Evolutionary conservation across 2,888 invertebrate genomes (phyloP).

Genomic region (Platycheirus rosarum): DNA sequence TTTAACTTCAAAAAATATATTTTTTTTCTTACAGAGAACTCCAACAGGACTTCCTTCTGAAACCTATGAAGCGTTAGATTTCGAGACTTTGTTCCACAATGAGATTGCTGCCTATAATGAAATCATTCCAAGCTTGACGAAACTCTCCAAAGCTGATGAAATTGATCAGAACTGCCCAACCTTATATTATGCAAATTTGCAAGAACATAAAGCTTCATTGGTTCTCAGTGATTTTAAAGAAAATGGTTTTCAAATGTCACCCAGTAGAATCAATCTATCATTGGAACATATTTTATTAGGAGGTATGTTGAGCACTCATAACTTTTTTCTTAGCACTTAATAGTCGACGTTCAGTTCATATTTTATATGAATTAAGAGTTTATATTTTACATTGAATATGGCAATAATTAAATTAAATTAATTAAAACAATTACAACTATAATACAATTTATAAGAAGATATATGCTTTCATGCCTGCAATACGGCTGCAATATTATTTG

Average conservation of each 20-base stretch:
- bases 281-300: constrained; percentile 80
- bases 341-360: no score
- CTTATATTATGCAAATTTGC: constrained; percentile 78
- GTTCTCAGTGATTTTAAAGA: constrained; percentile 79
- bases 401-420: no score
- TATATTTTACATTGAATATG: no score
- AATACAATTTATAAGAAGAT: no score
- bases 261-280: constrained; percentile 77
- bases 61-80: constrained; percentile 77
- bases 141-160: constrained; percentile 70
- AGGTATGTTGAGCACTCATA: constrained; percentile 74
- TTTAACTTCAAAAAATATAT: background rate
- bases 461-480: no score
- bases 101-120: constrained; percentile 79
- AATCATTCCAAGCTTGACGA: constrained; percentile 78
- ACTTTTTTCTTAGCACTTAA: background rate
- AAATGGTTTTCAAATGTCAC: constrained; percentile 78
- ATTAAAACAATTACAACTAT: no score
- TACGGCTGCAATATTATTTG: no score
- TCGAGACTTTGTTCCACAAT: constrained; percentile 78
- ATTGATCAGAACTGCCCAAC: constrained; percentile 75
- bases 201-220: constrained; percentile 76
- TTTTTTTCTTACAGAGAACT: constrained; percentile 78
- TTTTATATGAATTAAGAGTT: no score
- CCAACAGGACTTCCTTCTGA: constrained; percentile 76